Base-by-base conservation (phyloP, 2,113 vertebrate species). In the Malurus elegans region DNA sequence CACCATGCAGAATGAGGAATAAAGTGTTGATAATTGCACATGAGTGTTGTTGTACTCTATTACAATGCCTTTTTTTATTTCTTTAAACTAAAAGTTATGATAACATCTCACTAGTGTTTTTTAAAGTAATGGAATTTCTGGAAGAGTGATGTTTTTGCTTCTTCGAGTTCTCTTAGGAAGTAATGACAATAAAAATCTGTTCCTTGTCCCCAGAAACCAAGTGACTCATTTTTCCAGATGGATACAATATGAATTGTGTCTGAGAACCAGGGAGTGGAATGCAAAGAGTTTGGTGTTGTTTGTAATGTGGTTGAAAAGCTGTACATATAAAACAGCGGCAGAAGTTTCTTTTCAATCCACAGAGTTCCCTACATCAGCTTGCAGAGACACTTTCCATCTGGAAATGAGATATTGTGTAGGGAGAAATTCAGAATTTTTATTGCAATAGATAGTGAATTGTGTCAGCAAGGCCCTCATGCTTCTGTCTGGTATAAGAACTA, bases 181-280 rank as follows among this genome's bases (percentile, higher is more conserved):
- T 54, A 92, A 87, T 88, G 86, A 91, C 94, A 93, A 86, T 90
- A 96, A 83, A 91, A 96, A 94, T 97, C 92, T 96, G 97, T 97
- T 97, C 92, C 90, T 69, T 96, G 92, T 95, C 83, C 90, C 80
- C 26, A 62, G 73, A 87, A 93, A 92, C 61, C 26, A 26, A 93
- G 45, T 96, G 94, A 97, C 88, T 97, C 86, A 96, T 92, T 94
- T 92, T 74, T 94, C 88, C 97, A 98, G 95, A 97, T 98, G 97
- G 94, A 94, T 85, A 83, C 92, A 95, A 93, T 97, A 95, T 96
- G 96, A 82, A 90, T 90, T 62, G 54, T 91, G 74, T 96, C 88
- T 94, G 90, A 96, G 88, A 96, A 96, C 69, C 24, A 67, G 45
- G 61, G 86, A 80, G 45, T 96, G 95, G 93, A 96, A 93, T 93